Base-by-base conservation (phyloP, 2,888 invertebrate species). In the Zhuqinia jingwanae region DNA sequence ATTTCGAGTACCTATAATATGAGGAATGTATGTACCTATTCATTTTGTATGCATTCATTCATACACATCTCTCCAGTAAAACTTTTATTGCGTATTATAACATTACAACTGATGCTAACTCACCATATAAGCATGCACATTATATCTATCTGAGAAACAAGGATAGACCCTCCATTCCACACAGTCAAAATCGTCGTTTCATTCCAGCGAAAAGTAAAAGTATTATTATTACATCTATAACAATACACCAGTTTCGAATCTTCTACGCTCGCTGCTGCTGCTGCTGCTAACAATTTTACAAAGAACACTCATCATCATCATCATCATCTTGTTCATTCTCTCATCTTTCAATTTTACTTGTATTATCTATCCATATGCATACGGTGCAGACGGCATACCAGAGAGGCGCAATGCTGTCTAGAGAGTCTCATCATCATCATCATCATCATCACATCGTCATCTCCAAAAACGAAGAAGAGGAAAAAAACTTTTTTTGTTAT, bases 401-500 rank as follows among this genome's bases (percentile, higher is more conserved):
- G 82, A 85, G 88, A 89, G 90, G 90, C 90, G 90, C 90, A 89
- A 90, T 87, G 90, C 90, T 90, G 90, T 90, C 90, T 90, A 77
- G 77, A 50, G 50, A 80, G 30, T 27, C 20, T 78, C 81, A 75
- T 83, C 84, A 84, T 77, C 75, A 73, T 82, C 84, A 84, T 63
- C 81, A 68, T 81, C 82, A 73, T 60, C 80, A 27, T 68, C 82
- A 75, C 75, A 60, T 58, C 84, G 50, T 25, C 60, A 60, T n/a
- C 15, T 47, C 60, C 47, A 70, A n/a, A n/a, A 65, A 63, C 68
- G 15, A 70, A 50, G 27, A 1, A 56, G 47, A 17, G 10, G 45
- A 22, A 8, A 36, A 70, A 78, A 73, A 47, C 68, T 60, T 1
- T 70, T 42, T 80, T 70, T 79, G 30, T 68, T 77, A 36, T 58